Base-by-base conservation (phyloP, 2,113 vertebrate genomes). In the Abramis brama region DNA sequence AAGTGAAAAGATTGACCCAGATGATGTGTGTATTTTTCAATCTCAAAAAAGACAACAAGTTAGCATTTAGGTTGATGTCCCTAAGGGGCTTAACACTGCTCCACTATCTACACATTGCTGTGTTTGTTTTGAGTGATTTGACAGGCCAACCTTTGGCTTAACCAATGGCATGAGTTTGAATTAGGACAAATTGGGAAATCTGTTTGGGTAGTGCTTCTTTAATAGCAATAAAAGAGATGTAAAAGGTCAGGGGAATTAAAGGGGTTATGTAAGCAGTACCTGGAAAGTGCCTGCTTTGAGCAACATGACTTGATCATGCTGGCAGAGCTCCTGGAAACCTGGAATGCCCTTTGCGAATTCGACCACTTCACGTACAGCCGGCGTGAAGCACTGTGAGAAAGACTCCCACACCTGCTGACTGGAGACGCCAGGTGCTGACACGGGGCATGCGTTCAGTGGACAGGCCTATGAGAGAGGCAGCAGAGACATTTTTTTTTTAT, bases 281-380 rank as follows among this genome's bases (percentile, higher is more conserved):
- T 96, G 95, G 89, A 96, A 96, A 21, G 95, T 96, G 73, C 95
- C 95, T 11, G 95, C 95, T 90, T 96, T 96, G 36, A 96, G 94
- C 90, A 96, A 91, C 94, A 95, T 94, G 90, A 96, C 94, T 84
- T 96, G 95, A 91, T 96, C 95, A 19, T 95, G 94, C 82, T 95
- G 95, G 91, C 94, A 93, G 10, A 96, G 94, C 82, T 92, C 92
- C 89, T 94, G 94, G 87, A 96, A 96, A 73, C 95, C 95, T 11
- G 95, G 95, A 82, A 96, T 95, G 74, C 95, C 95, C 85, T 95
- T 95, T 57, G 95, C 95, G 85, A 96, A 96, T 89, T 95, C 95
- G 19, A 96, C 95, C 82, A 96, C 95, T 88, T 96, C 95, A 57
- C 93, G 94, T 79, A 96, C 95, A 36, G 95, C 95, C 50, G 95